Base-by-base conservation (phyloP, 2,797 vertebrate genomes). In the Urocyon cinereoargenteus region DNA sequence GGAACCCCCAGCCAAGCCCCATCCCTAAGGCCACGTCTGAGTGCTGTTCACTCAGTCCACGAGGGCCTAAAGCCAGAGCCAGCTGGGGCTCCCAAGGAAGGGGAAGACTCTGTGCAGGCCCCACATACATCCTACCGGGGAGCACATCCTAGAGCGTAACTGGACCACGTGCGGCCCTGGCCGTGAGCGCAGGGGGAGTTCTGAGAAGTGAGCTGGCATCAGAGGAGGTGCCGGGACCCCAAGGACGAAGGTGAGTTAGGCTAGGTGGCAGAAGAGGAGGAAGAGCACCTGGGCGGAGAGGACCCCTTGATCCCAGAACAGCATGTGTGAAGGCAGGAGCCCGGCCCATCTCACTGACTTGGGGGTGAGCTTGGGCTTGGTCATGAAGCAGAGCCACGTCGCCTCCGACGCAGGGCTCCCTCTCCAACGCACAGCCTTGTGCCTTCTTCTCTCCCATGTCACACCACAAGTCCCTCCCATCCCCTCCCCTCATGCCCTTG, bases 351-450 rank as follows among this genome's bases (percentile, higher is more conserved):
- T 62, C 64, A 68, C 4, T 34, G 68, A 57, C 49, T 6, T 0
- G 1, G 18, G 16, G 7, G 28, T 61, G 36, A n/a, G 26, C 45
- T n/a, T 21, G 6, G 16, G 26, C 45, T n/a, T 21, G 6, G 16
- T 53, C 88, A 16, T 75, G 55, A 51, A 19, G 70, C 5, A 11
- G 28, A 88, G 36, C 26, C 51, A 13, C 0, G 0, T 59, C 51
- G 14, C 70, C n/a, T 81, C 91, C 49, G 45, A 10, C 36, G 66
- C 8, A 1, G 68, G 64, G 45, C 24, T 40, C 31, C 26, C n/a
- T 24, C 16, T 16, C 13, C 13, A 21, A 34, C 3, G 3, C 0
- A 2, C 6, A 12, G 2, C 22, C 45, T 77, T 61, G 28, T 13
- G 5, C 12, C 40, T 5, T 77, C n/a, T 12, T 34, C 26, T 31